A percentile compares a stretch with the other conserved stretches of the same genome.
phyloP scores from a whole-genome alignment of 2,888 invertebrate genomes.

The Cenopis cana region DNA sequence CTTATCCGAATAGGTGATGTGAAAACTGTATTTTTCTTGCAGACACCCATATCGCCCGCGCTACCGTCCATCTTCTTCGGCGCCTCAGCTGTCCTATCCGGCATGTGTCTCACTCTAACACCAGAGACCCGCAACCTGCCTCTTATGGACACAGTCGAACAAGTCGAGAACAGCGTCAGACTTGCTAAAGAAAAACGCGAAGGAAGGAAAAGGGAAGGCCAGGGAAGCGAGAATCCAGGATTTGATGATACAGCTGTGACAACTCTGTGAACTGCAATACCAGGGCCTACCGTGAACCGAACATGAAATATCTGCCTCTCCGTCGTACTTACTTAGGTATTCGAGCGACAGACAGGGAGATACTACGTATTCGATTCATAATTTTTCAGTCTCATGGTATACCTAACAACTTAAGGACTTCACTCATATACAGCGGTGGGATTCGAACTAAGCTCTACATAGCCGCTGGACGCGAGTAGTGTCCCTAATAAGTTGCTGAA shows the following conservation, averaged over 20 bases:
- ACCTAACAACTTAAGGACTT: neutral
- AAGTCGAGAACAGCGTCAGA: constrained; percentile 59
- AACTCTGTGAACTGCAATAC: constrained; percentile 10
- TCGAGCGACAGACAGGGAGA: too few relatives aligned
- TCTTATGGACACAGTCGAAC: constrained; percentile 70
- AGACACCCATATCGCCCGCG: constrained; percentile 69
- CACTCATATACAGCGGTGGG: neutral
- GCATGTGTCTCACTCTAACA: constrained; percentile 61
- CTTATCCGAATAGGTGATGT: too few relatives aligned
- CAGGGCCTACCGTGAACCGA: too few relatives aligned
- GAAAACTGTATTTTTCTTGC: constrained; percentile 50
- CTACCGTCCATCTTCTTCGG: constrained; percentile 77
- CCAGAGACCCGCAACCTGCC: constrained; percentile 72
- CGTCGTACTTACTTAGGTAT: too few relatives aligned
- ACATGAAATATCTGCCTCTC: too few relatives aligned
- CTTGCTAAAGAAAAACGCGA: constrained; percentile 19
- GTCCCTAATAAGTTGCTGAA: too few relatives aligned
- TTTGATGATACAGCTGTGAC: constrained; percentile 31
- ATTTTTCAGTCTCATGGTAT: neutral
- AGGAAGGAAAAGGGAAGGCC: constrained; percentile 10
- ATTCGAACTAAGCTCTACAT: too few relatives aligned
- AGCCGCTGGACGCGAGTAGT: too few relatives aligned
- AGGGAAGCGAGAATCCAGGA: constrained; percentile 26
- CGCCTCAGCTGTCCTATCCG: constrained; percentile 63
- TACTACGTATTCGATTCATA: too few relatives aligned